These are phyloP conservation scores for Andinoacara biseriatus DNA, from an alignment of 2,113 vertebrate species.

Conservation along the genomic window DNA sequence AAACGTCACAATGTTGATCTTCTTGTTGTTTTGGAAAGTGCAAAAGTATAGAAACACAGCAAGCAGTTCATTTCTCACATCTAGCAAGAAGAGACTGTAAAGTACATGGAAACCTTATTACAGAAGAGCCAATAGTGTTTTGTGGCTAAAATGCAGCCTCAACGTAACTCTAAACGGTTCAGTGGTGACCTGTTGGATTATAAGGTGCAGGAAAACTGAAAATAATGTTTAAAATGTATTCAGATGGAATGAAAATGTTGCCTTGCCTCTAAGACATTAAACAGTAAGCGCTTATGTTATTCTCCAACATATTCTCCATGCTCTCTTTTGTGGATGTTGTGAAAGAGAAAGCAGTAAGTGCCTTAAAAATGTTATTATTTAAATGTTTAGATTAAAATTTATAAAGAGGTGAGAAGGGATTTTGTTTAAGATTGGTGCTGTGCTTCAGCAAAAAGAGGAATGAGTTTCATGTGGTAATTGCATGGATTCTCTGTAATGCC, in stretches of 20 bases:
- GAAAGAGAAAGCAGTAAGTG: background rate
- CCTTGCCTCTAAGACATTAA: background rate
- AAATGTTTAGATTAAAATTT: background rate
- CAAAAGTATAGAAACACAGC: too few relatives aligned
- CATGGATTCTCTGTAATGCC: background rate
- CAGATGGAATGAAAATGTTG: background rate
- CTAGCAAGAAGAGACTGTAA: too few relatives aligned
- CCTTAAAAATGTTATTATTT: background rate
- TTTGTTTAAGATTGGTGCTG: background rate
- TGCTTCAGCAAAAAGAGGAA: background rate
- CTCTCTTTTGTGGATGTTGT: background rate
- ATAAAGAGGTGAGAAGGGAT: background rate
- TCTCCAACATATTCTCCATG: fast-evolving
- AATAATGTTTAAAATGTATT: background rate
- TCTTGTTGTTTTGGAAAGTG: too few relatives aligned
- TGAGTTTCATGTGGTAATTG: background rate
- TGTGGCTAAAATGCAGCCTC: too few relatives aligned
- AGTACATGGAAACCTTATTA: too few relatives aligned
- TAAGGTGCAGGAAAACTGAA: too few relatives aligned
- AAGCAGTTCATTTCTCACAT: too few relatives aligned
- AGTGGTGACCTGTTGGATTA: too few relatives aligned
- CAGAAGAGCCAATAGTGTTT: too few relatives aligned
- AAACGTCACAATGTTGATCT: too few relatives aligned
- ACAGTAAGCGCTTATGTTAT: background rate
- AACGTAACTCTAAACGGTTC: too few relatives aligned